Percentiles rank a stretch among this genome's conserved stretches.
phyloP scores from a whole-genome alignment of 1,140 invertebrate species.

The Pantala flavescens region DNA sequence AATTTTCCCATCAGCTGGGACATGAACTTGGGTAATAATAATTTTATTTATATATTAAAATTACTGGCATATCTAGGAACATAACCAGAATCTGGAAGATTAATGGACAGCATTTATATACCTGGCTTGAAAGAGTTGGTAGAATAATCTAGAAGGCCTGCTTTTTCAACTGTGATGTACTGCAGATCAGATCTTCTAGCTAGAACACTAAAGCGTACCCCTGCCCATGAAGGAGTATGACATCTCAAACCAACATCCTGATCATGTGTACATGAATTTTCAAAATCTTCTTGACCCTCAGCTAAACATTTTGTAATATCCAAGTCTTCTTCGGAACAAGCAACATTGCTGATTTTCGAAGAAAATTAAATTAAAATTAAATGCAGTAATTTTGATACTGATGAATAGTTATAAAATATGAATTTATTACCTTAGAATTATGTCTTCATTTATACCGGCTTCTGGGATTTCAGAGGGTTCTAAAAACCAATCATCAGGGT shows the following conservation, averaged over 20 bases:
- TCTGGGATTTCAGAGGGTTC: conserved; percentile 67
- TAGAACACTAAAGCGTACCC: conserved; percentile 75
- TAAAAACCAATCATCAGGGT: conserved; percentile 84
- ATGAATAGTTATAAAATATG: conserved; percentile 12
- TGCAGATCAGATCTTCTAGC: conserved; percentile 79
- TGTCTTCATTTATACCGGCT: conserved; percentile 63
- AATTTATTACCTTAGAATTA: conserved; percentile 47
- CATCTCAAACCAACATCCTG: conserved; percentile 82
- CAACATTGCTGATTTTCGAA: conserved; percentile 57
- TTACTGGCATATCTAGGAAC: too few species aligned
- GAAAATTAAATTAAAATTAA: background rate
- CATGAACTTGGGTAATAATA: too few species aligned
- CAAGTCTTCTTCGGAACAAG: conserved; percentile 83
- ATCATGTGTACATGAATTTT: conserved; percentile 79
- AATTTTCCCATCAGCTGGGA: too few species aligned
- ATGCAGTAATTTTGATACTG: too few species aligned
- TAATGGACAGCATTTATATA: conserved; percentile 27
- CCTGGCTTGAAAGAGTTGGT: conserved; percentile 78
- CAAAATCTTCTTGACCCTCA: conserved; percentile 64
- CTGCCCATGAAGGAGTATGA: conserved; percentile 85
- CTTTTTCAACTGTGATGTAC: conserved; percentile 78
- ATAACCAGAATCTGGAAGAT: too few species aligned
- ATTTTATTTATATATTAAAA: too few species aligned
- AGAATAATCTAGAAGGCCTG: conserved; percentile 87
- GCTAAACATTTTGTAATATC: conserved; percentile 81